Evolutionary conservation across 2,888 invertebrate genomes (phyloP).

Genomic region (Belgica antarctica): DNA sequence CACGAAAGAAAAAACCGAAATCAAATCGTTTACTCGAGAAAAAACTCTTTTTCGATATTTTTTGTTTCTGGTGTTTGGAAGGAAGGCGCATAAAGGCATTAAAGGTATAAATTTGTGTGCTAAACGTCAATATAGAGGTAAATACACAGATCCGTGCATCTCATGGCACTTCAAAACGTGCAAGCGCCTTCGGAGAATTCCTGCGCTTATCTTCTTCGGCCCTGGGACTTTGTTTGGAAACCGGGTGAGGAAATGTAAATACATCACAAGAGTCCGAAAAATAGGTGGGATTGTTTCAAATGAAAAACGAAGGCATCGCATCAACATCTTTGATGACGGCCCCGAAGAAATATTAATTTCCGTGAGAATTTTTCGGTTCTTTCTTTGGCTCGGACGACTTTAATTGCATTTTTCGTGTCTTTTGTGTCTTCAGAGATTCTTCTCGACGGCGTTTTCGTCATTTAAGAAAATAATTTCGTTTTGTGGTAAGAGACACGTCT

Average conservation of each 20-base stretch:
- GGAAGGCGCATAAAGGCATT: constrained; percentile 40
- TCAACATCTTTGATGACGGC: background rate
- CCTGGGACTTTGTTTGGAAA: constrained; percentile 13
- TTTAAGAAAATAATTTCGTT: constrained; percentile 20
- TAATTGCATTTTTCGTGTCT: constrained; percentile 33
- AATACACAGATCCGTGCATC: too few species aligned
- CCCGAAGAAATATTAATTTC: constrained; percentile 30
- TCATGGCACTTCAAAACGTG: too few species aligned
- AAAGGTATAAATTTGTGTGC: constrained; percentile 43
- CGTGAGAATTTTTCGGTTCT: constrained; percentile 30
- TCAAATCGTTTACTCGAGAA: constrained; percentile 38
- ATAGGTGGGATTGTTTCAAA: constrained; percentile 21
- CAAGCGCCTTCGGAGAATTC: too few species aligned
- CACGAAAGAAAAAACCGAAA: constrained; percentile 21
- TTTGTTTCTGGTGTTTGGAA: constrained; percentile 15
- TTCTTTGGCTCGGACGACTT: background rate
- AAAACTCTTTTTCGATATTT: constrained; percentile 35
- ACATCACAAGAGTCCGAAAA: background rate
- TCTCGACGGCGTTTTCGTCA: constrained; percentile 2
- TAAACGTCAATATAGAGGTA: constrained; percentile 32
- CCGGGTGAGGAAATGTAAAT: constrained; percentile 42
- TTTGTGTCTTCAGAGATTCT: too few species aligned
- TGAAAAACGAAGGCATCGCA: constrained; percentile 4
- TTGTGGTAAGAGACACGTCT: constrained; percentile 10
- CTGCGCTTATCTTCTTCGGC: background rate